A percentile compares a stretch with the other conserved stretches of the same genome.
phyloP scores from a whole-genome alignment of 2,888 invertebrate species.

The Athripsodes cinereus region DNA sequence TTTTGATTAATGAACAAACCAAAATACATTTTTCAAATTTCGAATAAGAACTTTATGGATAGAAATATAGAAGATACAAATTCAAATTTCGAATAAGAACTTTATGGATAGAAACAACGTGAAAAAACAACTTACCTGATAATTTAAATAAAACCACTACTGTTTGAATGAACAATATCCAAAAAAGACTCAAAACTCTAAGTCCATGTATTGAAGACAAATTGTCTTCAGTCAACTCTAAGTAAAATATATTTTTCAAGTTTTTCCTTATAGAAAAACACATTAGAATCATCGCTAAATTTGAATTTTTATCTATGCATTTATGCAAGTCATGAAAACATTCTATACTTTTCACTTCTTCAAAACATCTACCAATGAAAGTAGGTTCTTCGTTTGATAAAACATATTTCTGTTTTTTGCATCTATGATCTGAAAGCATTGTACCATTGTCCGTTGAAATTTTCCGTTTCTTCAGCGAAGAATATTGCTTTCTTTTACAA shows the following conservation, averaged over 20 bases:
- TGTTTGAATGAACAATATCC: constrained; percentile 60
- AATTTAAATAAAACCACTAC: constrained; percentile 59
- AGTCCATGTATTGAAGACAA: constrained; percentile 54
- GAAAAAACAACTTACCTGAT: constrained; percentile 43
- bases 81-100: too few relatives aligned
- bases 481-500: background rate
- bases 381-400: constrained; percentile 15
- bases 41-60: too few relatives aligned
- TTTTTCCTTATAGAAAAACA: constrained; percentile 44
- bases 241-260: constrained; percentile 42
- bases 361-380: background rate
- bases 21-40: too few relatives aligned
- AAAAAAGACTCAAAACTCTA: constrained; percentile 57
- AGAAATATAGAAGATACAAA: too few relatives aligned
- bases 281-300: constrained; percentile 36
- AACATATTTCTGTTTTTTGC: constrained; percentile 21
- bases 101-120: too few relatives aligned
- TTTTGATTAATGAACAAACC: too few relatives aligned
- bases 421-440: constrained; percentile 9
- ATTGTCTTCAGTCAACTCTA: constrained; percentile 46
- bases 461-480: background rate
- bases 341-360: constrained; percentile 5
- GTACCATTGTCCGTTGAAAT: constrained; percentile 21
- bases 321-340: background rate
- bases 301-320: constrained; percentile 30